Percentiles rank a stretch among this genome's conserved stretches.
Conservation (phyloP, 2,113 vertebrate species). For the Chaetodon trifascialis region DNA sequence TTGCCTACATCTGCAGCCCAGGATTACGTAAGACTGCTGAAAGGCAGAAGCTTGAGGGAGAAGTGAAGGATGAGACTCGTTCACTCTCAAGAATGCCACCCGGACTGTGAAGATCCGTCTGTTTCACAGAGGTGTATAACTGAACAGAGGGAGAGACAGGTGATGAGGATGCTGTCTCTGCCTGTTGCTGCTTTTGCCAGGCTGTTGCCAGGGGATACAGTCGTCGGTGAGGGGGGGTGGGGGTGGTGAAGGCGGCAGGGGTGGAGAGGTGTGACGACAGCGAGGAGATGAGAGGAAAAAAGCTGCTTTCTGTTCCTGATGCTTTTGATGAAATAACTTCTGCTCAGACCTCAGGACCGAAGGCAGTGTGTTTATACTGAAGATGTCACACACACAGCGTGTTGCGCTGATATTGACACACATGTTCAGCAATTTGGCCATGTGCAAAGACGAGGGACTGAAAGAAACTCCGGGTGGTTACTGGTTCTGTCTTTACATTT, state of each 20-base stretch:
- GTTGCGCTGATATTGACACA: not conserved
- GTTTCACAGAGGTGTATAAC: not conserved
- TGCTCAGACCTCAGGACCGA: not conserved
- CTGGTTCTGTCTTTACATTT: not conserved
- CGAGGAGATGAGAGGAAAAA: slow-evolving; percentile 33
- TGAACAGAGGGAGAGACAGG: slow-evolving; percentile 11
- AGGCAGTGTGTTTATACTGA: not conserved
- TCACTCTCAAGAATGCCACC: not conserved
- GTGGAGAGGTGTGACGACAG: slow-evolving; percentile 66
- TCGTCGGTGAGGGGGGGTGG: slow-evolving; percentile 20
- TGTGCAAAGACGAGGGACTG: not conserved
- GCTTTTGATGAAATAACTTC: slow-evolving; percentile 24
- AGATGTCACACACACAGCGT: not conserved
- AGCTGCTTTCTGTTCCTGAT: not conserved
- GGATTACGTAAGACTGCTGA: slow-evolving; percentile 42
- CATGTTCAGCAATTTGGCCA: too few relatives aligned
- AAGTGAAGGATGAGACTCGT: not conserved
- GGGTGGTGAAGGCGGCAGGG: slow-evolving; percentile 3
- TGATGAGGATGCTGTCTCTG: slow-evolving; percentile 45
- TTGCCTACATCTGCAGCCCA: slow-evolving; percentile 20
- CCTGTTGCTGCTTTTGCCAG: slow-evolving; percentile 67
- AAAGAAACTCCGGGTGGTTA: not conserved
- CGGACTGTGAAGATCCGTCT: not conserved
- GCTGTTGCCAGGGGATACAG: slow-evolving; percentile 79
- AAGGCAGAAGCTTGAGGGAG: slow-evolving; percentile 2